Conservation (phyloP, 2,113 vertebrate species). For the Euleptes europaea region DNA sequence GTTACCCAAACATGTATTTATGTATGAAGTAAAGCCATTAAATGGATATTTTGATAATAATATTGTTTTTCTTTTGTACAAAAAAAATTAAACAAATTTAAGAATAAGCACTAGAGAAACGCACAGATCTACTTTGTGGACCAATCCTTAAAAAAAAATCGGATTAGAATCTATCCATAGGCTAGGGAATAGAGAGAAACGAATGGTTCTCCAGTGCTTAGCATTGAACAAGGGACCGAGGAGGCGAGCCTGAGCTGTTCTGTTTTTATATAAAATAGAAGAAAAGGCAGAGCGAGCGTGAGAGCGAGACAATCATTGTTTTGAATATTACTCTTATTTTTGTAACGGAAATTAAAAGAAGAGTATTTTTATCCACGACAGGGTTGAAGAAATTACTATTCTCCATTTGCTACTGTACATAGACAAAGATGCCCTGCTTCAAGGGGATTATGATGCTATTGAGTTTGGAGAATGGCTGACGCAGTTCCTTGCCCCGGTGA, state of each 20-base stretch:
- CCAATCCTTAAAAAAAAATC: conserved; percentile 88
- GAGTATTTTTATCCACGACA: conserved; percentile 97
- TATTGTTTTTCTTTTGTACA: conserved; percentile 97
- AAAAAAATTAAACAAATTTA: conserved; percentile 57
- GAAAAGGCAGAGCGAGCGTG: conserved; percentile 69
- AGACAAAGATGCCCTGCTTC: conserved; percentile 87
- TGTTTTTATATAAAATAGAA: conserved; percentile 96
- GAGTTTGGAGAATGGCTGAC: conserved; percentile 84
- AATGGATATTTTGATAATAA: conserved; percentile 99
- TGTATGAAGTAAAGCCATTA: conserved; percentile 99
- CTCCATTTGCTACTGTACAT: conserved; percentile 91
- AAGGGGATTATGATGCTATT: conserved; percentile 85
- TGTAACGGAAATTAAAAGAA: conserved; percentile 93
- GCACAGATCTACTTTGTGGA: conserved; percentile 94
- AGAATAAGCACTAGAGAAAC: conserved; percentile 88
- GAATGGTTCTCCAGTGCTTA: conserved; percentile 71
- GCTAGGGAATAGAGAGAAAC: neutral
- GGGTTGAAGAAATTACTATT: conserved; percentile 91
- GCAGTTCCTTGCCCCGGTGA: conserved; percentile 82
- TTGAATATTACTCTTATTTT: conserved; percentile 98
- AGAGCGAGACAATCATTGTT: conserved; percentile 92
- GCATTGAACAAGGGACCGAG: conserved; percentile 84
- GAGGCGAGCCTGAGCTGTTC: conserved; percentile 84
- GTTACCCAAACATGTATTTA: conserved; percentile 98
- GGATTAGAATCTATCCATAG: conserved; percentile 74